Evolutionary conservation across 2,113 vertebrate genomes (phyloP).

Genomic region (Tragelaphus scriptus): DNA sequence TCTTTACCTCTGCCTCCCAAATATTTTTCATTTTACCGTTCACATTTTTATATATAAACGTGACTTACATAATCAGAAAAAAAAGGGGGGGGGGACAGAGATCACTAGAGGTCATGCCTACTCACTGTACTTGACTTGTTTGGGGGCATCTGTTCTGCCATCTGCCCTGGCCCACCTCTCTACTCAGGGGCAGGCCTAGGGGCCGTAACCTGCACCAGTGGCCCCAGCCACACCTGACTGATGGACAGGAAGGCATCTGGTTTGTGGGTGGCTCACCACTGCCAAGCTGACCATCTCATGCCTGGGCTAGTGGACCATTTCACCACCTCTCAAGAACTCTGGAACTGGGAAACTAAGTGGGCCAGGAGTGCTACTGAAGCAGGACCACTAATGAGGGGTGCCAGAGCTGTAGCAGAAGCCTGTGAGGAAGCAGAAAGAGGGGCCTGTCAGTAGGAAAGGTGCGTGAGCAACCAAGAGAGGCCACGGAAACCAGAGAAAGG

Average conservation of each 20-base stretch:
- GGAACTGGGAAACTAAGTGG: not conserved
- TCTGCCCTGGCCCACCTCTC: not conserved
- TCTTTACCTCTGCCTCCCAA: not conserved
- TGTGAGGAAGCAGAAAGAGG: not conserved
- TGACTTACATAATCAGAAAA: not conserved
- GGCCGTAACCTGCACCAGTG: not conserved
- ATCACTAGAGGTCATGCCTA: not conserved
- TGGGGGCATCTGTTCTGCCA: not conserved
- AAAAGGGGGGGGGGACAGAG: not conserved
- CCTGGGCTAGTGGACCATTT: not conserved
- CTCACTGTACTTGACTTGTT: not conserved
- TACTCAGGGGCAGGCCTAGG: not conserved
- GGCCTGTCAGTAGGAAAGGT: not conserved
- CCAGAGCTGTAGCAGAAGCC: not conserved
- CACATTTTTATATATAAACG: not conserved
- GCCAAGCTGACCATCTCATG: not conserved
- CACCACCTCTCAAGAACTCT: not conserved
- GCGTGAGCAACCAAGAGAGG: fast-evolving
- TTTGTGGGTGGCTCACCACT: too few species aligned
- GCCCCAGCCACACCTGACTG: not conserved
- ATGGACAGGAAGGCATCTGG: not conserved
- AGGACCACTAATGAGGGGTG: not conserved
- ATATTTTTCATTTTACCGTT: not conserved
- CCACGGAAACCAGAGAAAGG: not conserved
- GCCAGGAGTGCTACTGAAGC: not conserved